Conservation (phyloP, 2,888 invertebrate species). For the Apamea anceps region DNA sequence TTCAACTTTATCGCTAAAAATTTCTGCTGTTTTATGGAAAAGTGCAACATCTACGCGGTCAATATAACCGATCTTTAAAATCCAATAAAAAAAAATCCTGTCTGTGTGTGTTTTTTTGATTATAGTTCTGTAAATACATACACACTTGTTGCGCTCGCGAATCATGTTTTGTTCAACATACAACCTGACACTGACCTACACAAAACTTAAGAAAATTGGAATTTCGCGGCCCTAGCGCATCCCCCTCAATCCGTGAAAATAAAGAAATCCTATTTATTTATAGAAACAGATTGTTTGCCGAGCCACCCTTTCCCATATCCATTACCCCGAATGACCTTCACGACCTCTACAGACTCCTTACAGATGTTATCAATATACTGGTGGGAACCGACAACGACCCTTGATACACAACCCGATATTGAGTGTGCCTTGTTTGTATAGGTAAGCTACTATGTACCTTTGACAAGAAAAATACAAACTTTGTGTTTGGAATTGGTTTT, state of each 20-base stretch:
- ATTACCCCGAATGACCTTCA: constrained; percentile 12
- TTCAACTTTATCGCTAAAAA: too few species aligned
- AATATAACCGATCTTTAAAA: too few species aligned
- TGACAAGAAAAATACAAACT: constrained; percentile 44
- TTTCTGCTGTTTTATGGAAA: too few species aligned
- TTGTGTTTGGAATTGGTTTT: constrained; percentile 20
- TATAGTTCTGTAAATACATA: too few species aligned
- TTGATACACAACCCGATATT: constrained; percentile 39
- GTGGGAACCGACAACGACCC: constrained; percentile 40
- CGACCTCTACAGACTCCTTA: constrained; percentile 35
- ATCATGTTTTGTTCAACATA: too few species aligned
- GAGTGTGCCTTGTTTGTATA: constrained; percentile 36
- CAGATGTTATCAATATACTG: constrained; percentile 50
- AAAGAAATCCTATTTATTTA: constrained; percentile 2
- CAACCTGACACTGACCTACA: background rate
- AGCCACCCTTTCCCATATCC: constrained; percentile 27
- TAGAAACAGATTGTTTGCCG: background rate
- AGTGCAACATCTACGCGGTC: too few species aligned
- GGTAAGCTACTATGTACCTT: constrained; percentile 7
- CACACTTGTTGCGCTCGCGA: too few species aligned
- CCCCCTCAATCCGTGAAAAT: background rate
- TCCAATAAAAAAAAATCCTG: too few species aligned
- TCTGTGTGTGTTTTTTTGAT: too few species aligned
- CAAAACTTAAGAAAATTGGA: background rate
- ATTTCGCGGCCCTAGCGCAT: background rate